phyloP scores from a whole-genome alignment of 1,140 invertebrate species.

The Globodera ellingtonae region DNA sequence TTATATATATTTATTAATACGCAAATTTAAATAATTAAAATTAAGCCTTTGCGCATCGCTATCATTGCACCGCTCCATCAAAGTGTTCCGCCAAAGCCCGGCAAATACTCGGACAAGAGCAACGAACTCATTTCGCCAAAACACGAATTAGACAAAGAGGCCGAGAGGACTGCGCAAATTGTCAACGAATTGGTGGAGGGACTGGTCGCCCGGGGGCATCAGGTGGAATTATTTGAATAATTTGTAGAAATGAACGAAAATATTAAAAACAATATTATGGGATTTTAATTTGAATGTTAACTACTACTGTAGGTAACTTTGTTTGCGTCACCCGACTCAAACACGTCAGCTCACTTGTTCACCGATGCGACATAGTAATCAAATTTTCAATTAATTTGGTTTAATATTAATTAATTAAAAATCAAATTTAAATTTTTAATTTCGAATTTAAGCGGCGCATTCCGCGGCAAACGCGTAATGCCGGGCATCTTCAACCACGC shows the following conservation, averaged over 20 bases:
- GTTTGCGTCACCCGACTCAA: conserved; percentile 19
- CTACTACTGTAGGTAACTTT: background rate
- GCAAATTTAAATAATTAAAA: too few relatives aligned
- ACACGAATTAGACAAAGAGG: background rate
- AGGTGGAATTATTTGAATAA: background rate
- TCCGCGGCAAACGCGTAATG: background rate
- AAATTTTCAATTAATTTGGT: too few relatives aligned
- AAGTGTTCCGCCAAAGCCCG: conserved; percentile 39
- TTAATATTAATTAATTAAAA: too few relatives aligned
- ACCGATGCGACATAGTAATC: background rate
- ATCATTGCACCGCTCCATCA: conserved; percentile 51
- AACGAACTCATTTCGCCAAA: background rate
- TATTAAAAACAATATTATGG: too few relatives aligned
- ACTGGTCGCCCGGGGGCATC: conserved; percentile 16
- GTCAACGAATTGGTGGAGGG: conserved; percentile 29
- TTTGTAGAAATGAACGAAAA: too few relatives aligned
- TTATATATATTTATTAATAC: too few relatives aligned
- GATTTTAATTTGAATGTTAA: too few relatives aligned
- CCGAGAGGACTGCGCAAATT: conserved; percentile 16
- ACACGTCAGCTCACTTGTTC: conserved; percentile 5
- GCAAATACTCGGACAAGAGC: background rate
- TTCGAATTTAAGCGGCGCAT: background rate
- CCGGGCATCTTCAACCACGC: background rate
- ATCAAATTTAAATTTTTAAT: background rate
- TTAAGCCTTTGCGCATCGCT: conserved; percentile 17